A percentile compares a stretch with the other conserved stretches of the same genome.
Conservation (phyloP, 2,113 vertebrate species). For the Dasypus novemcinctus region DNA sequence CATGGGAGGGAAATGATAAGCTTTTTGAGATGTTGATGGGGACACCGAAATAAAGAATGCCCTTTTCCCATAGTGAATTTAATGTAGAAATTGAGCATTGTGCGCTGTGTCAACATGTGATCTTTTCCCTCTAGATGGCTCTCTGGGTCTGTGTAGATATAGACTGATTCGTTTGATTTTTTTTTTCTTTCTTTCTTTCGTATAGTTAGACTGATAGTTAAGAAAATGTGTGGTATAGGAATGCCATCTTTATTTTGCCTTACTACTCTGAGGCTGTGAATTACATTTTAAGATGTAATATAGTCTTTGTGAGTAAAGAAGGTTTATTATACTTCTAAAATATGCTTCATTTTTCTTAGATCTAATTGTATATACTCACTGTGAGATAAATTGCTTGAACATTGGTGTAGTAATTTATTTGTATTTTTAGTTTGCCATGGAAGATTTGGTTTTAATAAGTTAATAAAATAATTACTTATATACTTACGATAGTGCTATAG, state of each 20-base stretch:
- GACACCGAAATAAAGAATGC: neutral
- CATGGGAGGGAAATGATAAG: neutral
- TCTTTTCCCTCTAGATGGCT: constrained; percentile 57
- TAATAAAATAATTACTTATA: neutral
- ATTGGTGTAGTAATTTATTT: neutral
- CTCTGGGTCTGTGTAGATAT: neutral
- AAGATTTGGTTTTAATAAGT: constrained; percentile 33
- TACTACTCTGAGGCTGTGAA: neutral
- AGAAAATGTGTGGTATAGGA: neutral
- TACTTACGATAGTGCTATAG: neutral
- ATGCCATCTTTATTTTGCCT: constrained; percentile 10
- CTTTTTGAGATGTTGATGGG: neutral
- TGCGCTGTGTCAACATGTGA: too few relatives aligned
- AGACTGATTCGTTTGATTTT: neutral
- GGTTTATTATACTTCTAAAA: neutral
- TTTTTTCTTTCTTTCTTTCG: too few relatives aligned
- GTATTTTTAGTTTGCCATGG: neutral
- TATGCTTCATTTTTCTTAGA: constrained; percentile 6
- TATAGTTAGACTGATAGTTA: neutral
- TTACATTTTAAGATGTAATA: constrained; percentile 37
- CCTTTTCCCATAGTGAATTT: neutral
- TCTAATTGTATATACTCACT: neutral
- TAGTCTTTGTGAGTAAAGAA: neutral
- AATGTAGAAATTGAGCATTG: neutral
- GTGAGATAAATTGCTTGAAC: neutral